Base-by-base conservation (phyloP, 2,888 invertebrate species). In the Octodonta nipae region DNA sequence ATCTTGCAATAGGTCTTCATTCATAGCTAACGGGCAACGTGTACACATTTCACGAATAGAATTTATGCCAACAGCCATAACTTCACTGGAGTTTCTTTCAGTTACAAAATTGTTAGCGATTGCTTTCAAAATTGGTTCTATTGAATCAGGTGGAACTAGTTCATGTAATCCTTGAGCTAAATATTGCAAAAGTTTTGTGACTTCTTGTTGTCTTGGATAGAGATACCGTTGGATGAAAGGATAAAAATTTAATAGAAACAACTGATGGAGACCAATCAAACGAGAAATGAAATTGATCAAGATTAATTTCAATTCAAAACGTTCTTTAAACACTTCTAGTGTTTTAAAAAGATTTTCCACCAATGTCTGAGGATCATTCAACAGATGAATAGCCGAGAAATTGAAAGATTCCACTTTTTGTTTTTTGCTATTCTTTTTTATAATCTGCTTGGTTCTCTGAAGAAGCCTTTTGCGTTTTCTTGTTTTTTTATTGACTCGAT, bases 101-200 rank as follows among this genome's bases (percentile, higher is more conserved):
- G 92, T 89, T 12, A 99, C 85, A 60, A 99, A 99, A 64, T 96
- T 96, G 58, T 96, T 89, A 0, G 91, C 89, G 40, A 98, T 76
- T 1, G 86, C 82, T 63, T 79, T 84, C 41, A 96, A 64, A 1
- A 96, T 70, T n/a, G 89, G 84, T 58, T 92, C 88, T 20, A 95
- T 63, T 3, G 86, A 75, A 63, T 98, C 98, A 15, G 96, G 93
- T 5, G 98, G 98, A 1, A 98, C 77, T 15, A 95, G 62, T 48
- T 93, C 89, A 64, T 98, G 98, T 22, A 91, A 80, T 10, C 95
- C 81, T 63, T 98, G 98, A 1, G 98, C 96, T 13, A 86, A 79
- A 67, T 87, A 98, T 53, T 91, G 81, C 36, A 98, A 67, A 32
- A 98, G 74, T 48, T 86, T 77, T 2, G 7, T 14, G 0, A 96